phyloP scores from a whole-genome alignment of 2,113 vertebrate species.

The Oophaga pumilio region DNA sequence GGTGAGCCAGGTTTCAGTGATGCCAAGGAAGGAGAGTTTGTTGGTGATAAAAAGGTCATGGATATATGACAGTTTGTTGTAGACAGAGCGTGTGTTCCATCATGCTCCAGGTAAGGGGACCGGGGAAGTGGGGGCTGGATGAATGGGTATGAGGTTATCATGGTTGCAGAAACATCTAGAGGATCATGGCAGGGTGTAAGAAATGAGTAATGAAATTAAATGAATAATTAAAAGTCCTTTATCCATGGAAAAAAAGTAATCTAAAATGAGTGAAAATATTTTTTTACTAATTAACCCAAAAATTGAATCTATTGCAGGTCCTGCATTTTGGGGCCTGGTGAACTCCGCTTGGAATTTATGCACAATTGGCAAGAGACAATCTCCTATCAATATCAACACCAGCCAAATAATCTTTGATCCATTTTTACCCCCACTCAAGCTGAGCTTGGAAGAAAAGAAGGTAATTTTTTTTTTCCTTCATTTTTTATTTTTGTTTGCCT shows the following conservation, averaged over 20 bases:
- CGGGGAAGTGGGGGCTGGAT: too few relatives aligned
- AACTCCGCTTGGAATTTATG: constrained; percentile 74
- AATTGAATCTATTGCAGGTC: constrained; percentile 63
- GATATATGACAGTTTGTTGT: too few relatives aligned
- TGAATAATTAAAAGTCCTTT: too few relatives aligned
- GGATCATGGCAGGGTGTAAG: too few relatives aligned
- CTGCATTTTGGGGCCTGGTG: constrained; percentile 75
- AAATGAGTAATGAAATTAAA: too few relatives aligned
- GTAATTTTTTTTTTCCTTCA: constrained; percentile 51
- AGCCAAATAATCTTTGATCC: constrained; percentile 72
- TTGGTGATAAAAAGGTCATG: too few relatives aligned
- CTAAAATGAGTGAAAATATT: not conserved
- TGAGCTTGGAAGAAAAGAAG: constrained; percentile 69
- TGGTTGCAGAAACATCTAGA: too few relatives aligned
- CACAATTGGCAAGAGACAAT: constrained; percentile 72
- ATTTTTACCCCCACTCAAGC: constrained; percentile 68
- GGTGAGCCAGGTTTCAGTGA: too few relatives aligned
- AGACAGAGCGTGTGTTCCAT: too few relatives aligned
- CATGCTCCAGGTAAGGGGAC: too few relatives aligned
- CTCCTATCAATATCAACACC: constrained; percentile 70
- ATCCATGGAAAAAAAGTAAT: not conserved
- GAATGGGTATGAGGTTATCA: too few relatives aligned
- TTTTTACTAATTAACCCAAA: not conserved
- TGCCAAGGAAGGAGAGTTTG: too few relatives aligned
- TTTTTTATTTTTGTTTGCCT: not conserved